phyloP scores from a whole-genome alignment of 2,888 invertebrate genomes.

The Hylaea fasciaria region DNA sequence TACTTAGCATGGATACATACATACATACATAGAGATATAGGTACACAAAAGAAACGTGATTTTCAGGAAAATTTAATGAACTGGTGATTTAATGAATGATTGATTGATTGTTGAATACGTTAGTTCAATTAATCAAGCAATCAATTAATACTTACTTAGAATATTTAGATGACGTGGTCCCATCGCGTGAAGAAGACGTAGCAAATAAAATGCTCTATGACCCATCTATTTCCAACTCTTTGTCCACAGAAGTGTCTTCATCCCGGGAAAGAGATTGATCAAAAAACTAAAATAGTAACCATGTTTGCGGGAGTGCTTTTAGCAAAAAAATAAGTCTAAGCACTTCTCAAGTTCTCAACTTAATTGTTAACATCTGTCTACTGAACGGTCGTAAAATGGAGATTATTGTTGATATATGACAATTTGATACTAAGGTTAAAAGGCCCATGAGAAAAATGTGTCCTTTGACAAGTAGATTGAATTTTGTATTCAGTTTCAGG shows the following conservation, averaged over 20 bases:
- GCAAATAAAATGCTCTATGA: too few relatives aligned
- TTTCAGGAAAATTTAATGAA: too few relatives aligned
- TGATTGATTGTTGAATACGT: too few relatives aligned
- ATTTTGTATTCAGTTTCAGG: too few relatives aligned
- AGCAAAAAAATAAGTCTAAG: conserved; percentile 37
- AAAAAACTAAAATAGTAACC: conserved; percentile 74
- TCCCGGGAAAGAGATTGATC: conserved; percentile 68
- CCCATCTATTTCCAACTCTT: conserved; percentile 15
- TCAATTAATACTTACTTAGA: too few relatives aligned
- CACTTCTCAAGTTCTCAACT: conserved; percentile 23
- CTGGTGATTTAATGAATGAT: too few relatives aligned
- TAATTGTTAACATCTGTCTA: conserved; percentile 38
- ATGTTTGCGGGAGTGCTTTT: conserved; percentile 39
- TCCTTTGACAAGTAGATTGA: not conserved
- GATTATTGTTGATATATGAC: conserved; percentile 40
- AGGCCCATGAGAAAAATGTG: conserved; percentile 35
- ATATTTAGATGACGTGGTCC: too few relatives aligned
- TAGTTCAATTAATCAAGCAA: too few relatives aligned
- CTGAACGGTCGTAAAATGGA: conserved; percentile 36
- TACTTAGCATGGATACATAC: too few relatives aligned
- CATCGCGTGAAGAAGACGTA: too few relatives aligned
- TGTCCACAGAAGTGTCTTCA: conserved; percentile 27
- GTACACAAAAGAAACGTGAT: too few relatives aligned
- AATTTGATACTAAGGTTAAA: conserved; percentile 30
- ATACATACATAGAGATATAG: too few relatives aligned